Conservation (phyloP, 1,140 invertebrate genomes). For the Megalopta genalis region DNA sequence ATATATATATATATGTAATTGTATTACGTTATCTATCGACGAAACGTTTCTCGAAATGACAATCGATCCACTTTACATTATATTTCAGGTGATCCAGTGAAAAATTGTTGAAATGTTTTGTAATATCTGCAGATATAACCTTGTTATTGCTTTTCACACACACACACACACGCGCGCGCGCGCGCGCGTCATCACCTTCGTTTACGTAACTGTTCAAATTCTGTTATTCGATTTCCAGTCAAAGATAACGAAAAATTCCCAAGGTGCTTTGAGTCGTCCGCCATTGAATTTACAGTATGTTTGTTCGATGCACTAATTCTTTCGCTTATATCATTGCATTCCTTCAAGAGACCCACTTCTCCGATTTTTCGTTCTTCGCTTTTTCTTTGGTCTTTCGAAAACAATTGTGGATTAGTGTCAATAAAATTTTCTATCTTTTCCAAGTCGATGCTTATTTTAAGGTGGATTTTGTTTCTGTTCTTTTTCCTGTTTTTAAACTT, state of each 20-base stretch:
- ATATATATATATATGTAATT: slow-evolving; percentile 19
- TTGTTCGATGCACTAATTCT: neutral
- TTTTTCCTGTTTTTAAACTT: slow-evolving; percentile 11
- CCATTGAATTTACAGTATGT: neutral
- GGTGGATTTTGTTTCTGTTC: slow-evolving; percentile 14
- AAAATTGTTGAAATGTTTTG: neutral
- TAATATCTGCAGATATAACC: neutral
- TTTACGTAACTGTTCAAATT: neutral
- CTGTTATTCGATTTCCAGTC: neutral
- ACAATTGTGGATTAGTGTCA: slow-evolving; percentile 61
- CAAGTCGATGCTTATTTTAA: slow-evolving; percentile 75
- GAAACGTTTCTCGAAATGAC: slow-evolving; percentile 22
- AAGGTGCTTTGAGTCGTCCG: neutral
- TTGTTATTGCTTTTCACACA: neutral
- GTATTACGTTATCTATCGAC: slow-evolving; percentile 10
- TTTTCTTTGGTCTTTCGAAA: slow-evolving; percentile 50
- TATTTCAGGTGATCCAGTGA: neutral
- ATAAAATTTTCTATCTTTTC: slow-evolving; percentile 69
- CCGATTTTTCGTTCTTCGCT: neutral
- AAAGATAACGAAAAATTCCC: neutral
- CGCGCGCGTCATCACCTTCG: neutral
- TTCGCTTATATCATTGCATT: neutral
- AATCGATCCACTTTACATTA: neutral
- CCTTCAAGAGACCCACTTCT: neutral
- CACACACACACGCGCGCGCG: no score